phyloP scores from a whole-genome alignment of 2,888 invertebrate genomes.

The Pachycephus smyrnensis region DNA sequence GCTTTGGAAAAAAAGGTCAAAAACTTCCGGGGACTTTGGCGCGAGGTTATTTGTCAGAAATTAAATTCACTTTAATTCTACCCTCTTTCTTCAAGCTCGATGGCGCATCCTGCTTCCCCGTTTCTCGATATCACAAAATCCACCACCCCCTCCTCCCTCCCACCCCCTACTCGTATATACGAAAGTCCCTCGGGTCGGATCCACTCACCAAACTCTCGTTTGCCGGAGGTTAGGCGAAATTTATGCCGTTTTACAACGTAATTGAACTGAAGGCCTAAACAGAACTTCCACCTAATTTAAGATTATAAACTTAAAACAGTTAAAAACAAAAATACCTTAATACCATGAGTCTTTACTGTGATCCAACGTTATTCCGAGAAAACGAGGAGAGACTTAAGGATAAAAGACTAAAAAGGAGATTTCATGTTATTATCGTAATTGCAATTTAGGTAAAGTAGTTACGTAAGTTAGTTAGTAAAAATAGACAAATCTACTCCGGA shows the following conservation, averaged over 20 bases:
- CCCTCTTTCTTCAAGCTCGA: neutral
- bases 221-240: neutral
- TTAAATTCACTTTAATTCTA: conserved; percentile 30
- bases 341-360: neutral
- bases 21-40: conserved; percentile 25
- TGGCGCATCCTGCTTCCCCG: neutral
- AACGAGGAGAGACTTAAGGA: no score
- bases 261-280: neutral
- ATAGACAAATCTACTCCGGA: no score
- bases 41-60: conserved; percentile 37
- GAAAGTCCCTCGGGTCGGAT: neutral
- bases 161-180: neutral
- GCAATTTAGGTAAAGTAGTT: no score
- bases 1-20: conserved; percentile 13
- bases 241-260: neutral
- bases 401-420: no score
- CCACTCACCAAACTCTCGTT: neutral
- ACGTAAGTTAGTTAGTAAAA: no score
- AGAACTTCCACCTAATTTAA: neutral
- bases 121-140: neutral
- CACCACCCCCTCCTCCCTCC: neutral
- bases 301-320: neutral
- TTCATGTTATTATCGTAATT: no score
- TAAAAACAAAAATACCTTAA: neutral
- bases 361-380: neutral